Evolutionary conservation across 2,888 invertebrate species (phyloP).

Genomic region (Rhagophthalmus giganteus): DNA sequence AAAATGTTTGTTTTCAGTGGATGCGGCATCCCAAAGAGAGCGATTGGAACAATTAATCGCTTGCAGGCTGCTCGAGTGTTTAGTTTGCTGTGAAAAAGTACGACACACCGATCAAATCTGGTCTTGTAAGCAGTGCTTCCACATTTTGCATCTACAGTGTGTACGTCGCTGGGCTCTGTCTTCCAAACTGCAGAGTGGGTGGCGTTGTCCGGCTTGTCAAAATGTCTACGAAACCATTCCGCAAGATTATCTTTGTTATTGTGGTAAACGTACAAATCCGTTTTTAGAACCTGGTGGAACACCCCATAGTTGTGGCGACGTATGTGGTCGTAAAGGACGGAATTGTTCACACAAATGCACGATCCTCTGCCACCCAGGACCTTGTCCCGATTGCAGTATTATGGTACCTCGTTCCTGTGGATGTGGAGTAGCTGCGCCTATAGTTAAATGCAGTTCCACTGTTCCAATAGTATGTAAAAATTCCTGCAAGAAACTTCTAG

Average conservation of each 20-base stretch:
- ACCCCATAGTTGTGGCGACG: conserved; percentile 90
- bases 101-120: conserved; percentile 81
- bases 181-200: conserved; percentile 74
- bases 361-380: conserved; percentile 90
- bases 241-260: conserved; percentile 85
- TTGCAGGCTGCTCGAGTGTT: conserved; percentile 83
- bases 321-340: conserved; percentile 69
- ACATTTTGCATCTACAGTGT: conserved; percentile 90
- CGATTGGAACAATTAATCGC: conserved; percentile 82
- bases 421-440: conserved; percentile 72
- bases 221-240: conserved; percentile 75
- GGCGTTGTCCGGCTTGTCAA: conserved; percentile 97
- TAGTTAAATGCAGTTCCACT: conserved; percentile 74
- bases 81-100: conserved; percentile 91
- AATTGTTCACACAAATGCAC: conserved; percentile 69
- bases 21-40: conserved; percentile 77
- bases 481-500: conserved; percentile 71
- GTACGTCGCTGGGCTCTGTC: conserved; percentile 89
- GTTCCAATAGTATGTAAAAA: conserved; percentile 73
- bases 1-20: conserved; percentile 50
- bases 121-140: conserved; percentile 90
- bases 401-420: conserved; percentile 75
- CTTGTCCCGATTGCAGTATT: conserved; percentile 87
- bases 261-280: conserved; percentile 78
- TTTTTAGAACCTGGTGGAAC: conserved; percentile 74